phyloP scores from a whole-genome alignment of 2,888 invertebrate genomes.

The Odontocolon sp. region DNA sequence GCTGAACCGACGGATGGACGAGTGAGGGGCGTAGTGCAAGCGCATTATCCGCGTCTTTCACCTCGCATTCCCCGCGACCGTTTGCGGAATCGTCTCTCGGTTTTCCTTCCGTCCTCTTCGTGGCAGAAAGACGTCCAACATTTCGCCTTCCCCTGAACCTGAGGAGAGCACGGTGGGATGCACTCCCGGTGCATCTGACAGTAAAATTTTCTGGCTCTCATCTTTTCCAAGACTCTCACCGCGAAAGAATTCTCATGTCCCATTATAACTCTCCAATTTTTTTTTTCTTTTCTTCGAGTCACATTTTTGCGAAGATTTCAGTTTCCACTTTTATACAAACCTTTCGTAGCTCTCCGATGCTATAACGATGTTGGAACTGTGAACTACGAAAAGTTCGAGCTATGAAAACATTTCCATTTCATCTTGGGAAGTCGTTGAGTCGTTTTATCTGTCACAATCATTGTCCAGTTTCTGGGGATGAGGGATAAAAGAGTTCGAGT shows the following conservation, averaged over 20 bases:
- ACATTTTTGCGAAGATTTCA: background rate
- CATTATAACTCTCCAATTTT: background rate
- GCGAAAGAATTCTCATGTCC: background rate
- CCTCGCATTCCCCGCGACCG: slow-evolving; percentile 3
- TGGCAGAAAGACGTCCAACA: slow-evolving; percentile 13
- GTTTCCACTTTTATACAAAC: too few relatives aligned
- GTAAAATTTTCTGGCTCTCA: slow-evolving; percentile 10
- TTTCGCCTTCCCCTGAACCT: background rate
- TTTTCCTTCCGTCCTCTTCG: slow-evolving; percentile 35
- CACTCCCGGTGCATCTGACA: slow-evolving; percentile 2
- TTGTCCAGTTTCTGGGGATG: background rate
- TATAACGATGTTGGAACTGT: too few relatives aligned
- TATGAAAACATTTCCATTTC: background rate
- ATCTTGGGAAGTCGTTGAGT: background rate
- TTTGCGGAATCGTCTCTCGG: slow-evolving; percentile 23
- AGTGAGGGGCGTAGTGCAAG: slow-evolving; percentile 33
- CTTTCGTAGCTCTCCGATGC: too few relatives aligned
- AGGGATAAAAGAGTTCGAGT: background rate
- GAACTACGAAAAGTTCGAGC: too few relatives aligned
- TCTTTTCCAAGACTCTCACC: background rate
- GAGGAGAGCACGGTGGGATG: background rate
- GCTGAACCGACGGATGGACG: slow-evolving; percentile 46
- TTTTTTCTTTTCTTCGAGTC: background rate
- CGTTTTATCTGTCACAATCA: background rate
- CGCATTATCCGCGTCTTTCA: slow-evolving; percentile 42